A percentile compares a stretch with the other conserved stretches of the same genome.
Conservation (phyloP, 1,140 invertebrate species). For the Bombus vancouverensis region DNA sequence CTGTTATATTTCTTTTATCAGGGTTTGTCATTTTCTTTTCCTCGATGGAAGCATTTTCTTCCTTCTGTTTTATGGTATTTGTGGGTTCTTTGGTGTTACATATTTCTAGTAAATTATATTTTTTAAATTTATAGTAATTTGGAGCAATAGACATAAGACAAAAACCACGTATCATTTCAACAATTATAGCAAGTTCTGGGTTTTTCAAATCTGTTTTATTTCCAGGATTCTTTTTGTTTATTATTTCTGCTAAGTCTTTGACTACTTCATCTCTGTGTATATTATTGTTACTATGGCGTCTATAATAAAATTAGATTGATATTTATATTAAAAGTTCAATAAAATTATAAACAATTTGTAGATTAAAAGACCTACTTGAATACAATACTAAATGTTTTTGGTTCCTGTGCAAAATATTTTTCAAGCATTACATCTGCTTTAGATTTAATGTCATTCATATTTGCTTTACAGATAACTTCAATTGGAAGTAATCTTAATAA, state of each 20-base stretch:
- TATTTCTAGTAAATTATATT: constrained; percentile 87
- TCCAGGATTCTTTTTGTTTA: constrained; percentile 73
- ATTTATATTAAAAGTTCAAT: neutral
- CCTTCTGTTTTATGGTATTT: neutral
- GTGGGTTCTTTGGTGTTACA: constrained; percentile 64
- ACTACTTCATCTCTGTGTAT: constrained; percentile 88
- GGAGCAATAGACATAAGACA: constrained; percentile 87
- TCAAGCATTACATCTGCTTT: constrained; percentile 87
- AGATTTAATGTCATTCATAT: constrained; percentile 87
- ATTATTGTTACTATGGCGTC: constrained; percentile 89
- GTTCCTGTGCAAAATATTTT: constrained; percentile 88
- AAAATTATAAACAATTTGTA: neutral
- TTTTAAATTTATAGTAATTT: constrained; percentile 86
- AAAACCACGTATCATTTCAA: constrained; percentile 89
- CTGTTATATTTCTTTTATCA: neutral
- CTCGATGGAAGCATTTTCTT: neutral
- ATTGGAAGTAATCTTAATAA: constrained; percentile 91
- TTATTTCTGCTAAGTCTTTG: constrained; percentile 86
- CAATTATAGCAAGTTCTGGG: constrained; percentile 89
- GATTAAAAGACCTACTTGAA: constrained; percentile 85
- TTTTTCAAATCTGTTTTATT: constrained; percentile 83
- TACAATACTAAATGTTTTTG: constrained; percentile 89
- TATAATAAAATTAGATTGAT: constrained; percentile 66
- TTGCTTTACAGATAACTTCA: constrained; percentile 90
- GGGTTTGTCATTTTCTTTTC: neutral